These are phyloP conservation scores for Canis aureus DNA, from an alignment of 2,113 vertebrate genomes.

Conservation along the genomic window DNA sequence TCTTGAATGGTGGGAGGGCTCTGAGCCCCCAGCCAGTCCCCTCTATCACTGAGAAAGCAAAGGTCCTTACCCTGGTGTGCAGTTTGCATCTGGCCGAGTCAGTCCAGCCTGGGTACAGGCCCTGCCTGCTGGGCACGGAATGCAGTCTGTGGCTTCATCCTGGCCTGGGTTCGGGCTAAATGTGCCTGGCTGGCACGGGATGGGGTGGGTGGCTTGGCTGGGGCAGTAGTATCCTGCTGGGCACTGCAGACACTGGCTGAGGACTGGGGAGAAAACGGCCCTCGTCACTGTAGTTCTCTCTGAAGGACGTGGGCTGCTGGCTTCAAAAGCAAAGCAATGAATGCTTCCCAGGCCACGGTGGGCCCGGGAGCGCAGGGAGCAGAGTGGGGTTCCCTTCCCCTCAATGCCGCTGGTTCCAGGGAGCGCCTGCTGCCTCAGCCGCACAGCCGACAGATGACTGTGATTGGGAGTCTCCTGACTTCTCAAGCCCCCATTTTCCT, in stretches of 20 bases:
- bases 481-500: not conserved
- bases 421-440: not conserved
- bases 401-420: not conserved
- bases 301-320: not conserved
- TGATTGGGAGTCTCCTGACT: not conserved
- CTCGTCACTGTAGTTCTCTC: not conserved
- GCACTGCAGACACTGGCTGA: constrained; percentile 90
- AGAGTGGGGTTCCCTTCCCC: too few species aligned
- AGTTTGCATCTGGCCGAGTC: constrained; percentile 88
- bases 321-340: not conserved
- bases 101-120: constrained; percentile 92
- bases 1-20: not conserved
- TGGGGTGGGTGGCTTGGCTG: constrained; percentile 85
- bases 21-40: not conserved
- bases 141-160: constrained; percentile 89
- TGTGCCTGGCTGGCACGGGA: constrained; percentile 89
- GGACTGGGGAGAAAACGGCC: constrained; percentile 79
- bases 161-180: constrained; percentile 92
- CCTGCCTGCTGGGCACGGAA: constrained; percentile 89
- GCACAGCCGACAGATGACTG: rapidly evolving
- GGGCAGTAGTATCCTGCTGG: constrained; percentile 92
- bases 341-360: rapidly evolving
- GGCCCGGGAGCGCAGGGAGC: not conserved
- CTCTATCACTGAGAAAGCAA: rapidly evolving
- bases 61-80: constrained; percentile 89